Evolutionary conservation across 2,888 invertebrate genomes (phyloP).

Genomic region (Apodemia duryi): DNA sequence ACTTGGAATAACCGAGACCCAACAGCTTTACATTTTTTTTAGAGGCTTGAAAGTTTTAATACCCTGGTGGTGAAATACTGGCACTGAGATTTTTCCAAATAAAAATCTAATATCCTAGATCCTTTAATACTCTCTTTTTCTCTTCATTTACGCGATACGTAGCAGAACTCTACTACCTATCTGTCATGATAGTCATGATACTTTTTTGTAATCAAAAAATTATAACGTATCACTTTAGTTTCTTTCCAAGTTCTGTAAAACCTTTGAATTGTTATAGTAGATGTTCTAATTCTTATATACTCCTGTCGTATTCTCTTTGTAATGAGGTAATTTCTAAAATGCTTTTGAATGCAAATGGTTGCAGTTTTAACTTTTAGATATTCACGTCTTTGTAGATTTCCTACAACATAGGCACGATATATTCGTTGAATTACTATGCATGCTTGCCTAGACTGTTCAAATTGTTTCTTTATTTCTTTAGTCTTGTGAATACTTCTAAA

Average conservation of each 20-base stretch:
- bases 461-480: conserved; percentile 43
- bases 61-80: no score
- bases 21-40: no score
- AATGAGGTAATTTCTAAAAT: conserved; percentile 50
- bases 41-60: no score
- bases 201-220: neutral
- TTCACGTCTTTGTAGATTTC: conserved; percentile 46
- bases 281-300: conserved; percentile 42
- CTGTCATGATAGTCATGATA: no score
- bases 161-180: no score
- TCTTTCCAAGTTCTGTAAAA: conserved; percentile 46
- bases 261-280: conserved; percentile 45
- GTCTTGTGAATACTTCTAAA: conserved; percentile 52
- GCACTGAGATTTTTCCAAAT: no score
- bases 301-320: conserved; percentile 47
- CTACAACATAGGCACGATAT: conserved; percentile 53
- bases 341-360: conserved; percentile 53
- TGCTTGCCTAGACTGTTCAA: conserved; percentile 48
- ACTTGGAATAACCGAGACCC: no score
- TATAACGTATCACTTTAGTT: conserved; percentile 38
- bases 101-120: no score
- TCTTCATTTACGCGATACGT: no score
- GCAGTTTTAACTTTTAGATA: conserved; percentile 54
- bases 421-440: conserved; percentile 62
- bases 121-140: no score